phyloP scores from a whole-genome alignment of 2,113 vertebrate species.

The Apodemus sylvaticus region DNA sequence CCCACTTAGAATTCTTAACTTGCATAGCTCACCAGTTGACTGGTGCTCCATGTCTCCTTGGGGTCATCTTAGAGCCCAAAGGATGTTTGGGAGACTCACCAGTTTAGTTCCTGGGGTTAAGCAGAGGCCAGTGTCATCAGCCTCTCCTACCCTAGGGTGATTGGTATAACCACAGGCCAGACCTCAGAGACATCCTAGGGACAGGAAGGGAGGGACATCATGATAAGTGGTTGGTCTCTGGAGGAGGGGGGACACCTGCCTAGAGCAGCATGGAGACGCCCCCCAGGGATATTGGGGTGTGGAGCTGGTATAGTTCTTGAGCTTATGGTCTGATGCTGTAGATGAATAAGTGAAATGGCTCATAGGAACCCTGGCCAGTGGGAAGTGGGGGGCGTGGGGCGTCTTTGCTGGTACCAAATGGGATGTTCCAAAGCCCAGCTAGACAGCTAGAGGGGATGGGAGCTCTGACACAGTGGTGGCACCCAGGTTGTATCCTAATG shows the following conservation, averaged over 20 bases:
- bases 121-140: background rate
- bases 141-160: background rate
- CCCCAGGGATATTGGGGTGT: background rate
- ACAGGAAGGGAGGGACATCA: background rate
- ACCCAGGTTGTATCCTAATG: background rate
- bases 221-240: background rate
- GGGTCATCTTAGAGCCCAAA: background rate
- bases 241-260: background rate
- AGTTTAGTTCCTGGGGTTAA: background rate
- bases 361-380: background rate
- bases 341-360: too few species aligned
- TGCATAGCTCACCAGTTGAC: background rate
- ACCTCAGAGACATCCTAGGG: background rate
- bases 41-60: background rate
- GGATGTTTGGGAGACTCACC: background rate
- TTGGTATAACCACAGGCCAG: background rate
- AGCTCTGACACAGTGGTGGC: background rate
- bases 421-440: background rate
- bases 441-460: too few species aligned
- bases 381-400: too few species aligned
- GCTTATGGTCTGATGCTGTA: too few species aligned
- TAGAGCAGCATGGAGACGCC: background rate
- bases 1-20: background rate
- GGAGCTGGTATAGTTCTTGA: background rate
- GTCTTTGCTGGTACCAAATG: background rate